These are phyloP conservation scores for Stratiolaelaps scimitus DNA, from an alignment of 1,140 invertebrate species.

Conservation along the genomic window DNA sequence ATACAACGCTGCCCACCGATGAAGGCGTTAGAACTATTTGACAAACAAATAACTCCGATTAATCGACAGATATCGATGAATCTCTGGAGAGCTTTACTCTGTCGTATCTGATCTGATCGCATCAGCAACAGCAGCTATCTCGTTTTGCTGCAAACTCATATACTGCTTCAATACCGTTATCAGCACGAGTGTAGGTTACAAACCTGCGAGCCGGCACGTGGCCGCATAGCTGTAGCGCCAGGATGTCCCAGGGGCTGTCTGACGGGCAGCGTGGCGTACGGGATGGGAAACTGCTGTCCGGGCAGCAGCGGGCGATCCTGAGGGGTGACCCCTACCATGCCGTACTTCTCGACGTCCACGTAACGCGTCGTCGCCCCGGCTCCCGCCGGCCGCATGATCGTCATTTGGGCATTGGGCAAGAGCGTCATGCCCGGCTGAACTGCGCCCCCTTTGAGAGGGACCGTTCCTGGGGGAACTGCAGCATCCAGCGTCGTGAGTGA, in stretches of 20 bases:
- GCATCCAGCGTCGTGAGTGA: too few species aligned
- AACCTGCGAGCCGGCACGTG: constrained; percentile 22
- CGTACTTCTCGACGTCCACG: constrained; percentile 23
- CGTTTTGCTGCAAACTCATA: too few species aligned
- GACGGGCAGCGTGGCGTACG: constrained; percentile 27
- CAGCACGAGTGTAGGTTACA: too few species aligned
- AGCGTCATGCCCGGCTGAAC: neutral
- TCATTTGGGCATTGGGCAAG: constrained; percentile 24
- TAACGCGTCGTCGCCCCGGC: constrained; percentile 20
- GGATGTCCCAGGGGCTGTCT: constrained; percentile 20
- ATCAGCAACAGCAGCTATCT: too few species aligned
- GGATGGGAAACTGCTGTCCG: constrained; percentile 21
- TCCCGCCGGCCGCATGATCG: constrained; percentile 19
- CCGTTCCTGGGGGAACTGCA: constrained; percentile 10
- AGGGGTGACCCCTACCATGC: constrained; percentile 1
- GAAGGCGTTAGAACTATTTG: too few species aligned
- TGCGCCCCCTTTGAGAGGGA: constrained; percentile 1
- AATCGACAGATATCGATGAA: too few species aligned
- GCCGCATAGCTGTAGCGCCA: constrained; percentile 2
- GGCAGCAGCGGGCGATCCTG: constrained; percentile 18
- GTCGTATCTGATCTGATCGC: too few species aligned
- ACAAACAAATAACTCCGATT: too few species aligned
- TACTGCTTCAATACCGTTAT: too few species aligned
- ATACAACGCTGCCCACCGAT: too few species aligned
- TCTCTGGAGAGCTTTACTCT: too few species aligned